Conservation (phyloP, 2,113 vertebrate genomes). For the Mobula birostris region DNA sequence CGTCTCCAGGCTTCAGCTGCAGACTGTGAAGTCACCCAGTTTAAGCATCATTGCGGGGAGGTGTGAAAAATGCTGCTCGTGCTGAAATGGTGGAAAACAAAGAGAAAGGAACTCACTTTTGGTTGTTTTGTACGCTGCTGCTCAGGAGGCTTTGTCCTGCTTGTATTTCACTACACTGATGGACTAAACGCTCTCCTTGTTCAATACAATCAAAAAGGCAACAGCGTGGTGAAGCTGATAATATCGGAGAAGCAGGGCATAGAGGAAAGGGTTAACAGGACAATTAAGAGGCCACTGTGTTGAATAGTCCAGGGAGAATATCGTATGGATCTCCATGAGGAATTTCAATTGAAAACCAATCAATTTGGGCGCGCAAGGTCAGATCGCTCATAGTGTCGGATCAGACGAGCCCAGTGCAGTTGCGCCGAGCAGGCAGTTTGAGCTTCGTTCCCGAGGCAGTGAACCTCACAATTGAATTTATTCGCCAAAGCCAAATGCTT, state of each 20-base stretch:
- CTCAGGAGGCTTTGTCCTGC: neutral
- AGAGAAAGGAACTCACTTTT: neutral
- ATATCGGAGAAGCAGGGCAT: neutral
- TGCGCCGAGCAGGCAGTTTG: neutral
- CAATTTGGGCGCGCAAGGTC: conserved; percentile 18
- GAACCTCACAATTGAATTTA: neutral
- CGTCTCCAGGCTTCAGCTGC: too few species aligned
- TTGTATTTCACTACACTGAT: neutral
- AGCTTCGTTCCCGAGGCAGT: neutral
- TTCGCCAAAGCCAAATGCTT: too few species aligned
- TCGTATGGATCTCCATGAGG: neutral
- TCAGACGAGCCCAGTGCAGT: neutral
- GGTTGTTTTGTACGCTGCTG: neutral
- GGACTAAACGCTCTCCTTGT: neutral
- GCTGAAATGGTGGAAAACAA: too few species aligned
- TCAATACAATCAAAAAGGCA: neutral
- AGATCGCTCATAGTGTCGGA: conserved; percentile 1
- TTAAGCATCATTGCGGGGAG: too few species aligned
- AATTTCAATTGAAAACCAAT: conserved; percentile 27
- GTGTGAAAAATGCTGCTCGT: too few species aligned
- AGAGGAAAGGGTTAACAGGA: conserved; percentile 23
- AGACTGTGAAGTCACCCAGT: too few species aligned
- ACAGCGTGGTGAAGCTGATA: neutral
- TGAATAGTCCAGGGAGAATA: conserved; percentile 23
- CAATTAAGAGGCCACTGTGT: neutral